Percentiles rank a stretch among this genome's conserved stretches.
Conservation (phyloP, 1,140 invertebrate species). For the Danaus melanippus region DNA sequence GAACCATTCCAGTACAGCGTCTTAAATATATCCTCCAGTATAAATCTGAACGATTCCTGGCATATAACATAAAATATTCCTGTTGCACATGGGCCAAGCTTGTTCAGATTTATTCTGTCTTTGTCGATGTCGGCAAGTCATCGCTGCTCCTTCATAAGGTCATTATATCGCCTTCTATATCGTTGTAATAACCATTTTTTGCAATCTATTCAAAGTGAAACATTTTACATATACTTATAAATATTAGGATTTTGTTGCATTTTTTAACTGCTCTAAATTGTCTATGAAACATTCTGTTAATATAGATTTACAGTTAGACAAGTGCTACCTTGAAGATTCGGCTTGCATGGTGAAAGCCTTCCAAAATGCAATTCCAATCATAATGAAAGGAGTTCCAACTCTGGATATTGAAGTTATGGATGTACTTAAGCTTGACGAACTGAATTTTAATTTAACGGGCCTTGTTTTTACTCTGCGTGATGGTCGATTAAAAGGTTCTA, state of each 20-base stretch:
- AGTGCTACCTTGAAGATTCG: slow-evolving; percentile 37
- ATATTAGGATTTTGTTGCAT: background rate
- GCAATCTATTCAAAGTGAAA: no score
- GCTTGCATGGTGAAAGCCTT: slow-evolving; percentile 29
- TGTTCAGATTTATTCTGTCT: no score
- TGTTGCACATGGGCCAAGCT: no score
- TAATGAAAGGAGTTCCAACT: slow-evolving; percentile 35
- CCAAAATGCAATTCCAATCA: slow-evolving; percentile 33
- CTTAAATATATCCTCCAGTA: no score
- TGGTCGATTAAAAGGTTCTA: slow-evolving; percentile 33
- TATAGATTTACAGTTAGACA: slow-evolving; percentile 25
- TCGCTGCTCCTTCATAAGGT: no score
- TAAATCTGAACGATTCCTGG: no score
- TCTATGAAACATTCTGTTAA: background rate
- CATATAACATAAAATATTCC: no score
- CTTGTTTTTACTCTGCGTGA: slow-evolving; percentile 30
- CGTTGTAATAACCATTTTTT: no score
- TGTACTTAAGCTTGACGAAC: slow-evolving; percentile 26
- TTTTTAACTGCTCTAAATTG: background rate
- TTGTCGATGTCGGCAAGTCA: no score
- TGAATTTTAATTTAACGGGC: slow-evolving; percentile 37
- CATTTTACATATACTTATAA: background rate
- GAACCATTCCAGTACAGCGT: no score
- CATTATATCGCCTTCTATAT: no score
- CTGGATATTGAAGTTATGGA: slow-evolving; percentile 34